These are phyloP conservation scores for Periparus ater DNA, from an alignment of 2,797 vertebrate species.

Conservation along the genomic window DNA sequence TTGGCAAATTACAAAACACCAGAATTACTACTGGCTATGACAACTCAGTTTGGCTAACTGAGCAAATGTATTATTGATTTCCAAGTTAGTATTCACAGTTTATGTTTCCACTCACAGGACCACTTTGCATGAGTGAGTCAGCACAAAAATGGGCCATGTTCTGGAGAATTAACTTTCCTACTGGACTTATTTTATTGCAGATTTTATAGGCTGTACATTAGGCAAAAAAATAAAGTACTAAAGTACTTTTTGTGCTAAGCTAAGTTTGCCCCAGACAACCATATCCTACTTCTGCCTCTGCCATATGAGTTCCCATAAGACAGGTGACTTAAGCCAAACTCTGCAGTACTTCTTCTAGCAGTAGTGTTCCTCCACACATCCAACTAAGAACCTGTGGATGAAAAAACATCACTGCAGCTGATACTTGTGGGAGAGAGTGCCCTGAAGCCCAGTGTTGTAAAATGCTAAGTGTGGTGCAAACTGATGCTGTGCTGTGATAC, in stretches of 20 bases:
- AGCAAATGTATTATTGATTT: not conserved
- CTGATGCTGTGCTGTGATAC: not conserved
- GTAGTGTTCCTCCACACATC: rapidly evolving
- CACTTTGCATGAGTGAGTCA: not conserved
- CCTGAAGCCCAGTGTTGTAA: not conserved
- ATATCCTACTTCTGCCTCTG: not conserved
- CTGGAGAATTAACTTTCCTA: not conserved
- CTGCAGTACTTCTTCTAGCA: not conserved
- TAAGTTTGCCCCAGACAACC: not conserved
- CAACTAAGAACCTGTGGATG: not conserved
- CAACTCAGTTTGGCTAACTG: not conserved
- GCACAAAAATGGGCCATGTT: not conserved
- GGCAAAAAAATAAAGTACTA: not conserved
- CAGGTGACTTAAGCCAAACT: not conserved
- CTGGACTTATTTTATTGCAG: not conserved
- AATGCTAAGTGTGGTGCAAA: not conserved
- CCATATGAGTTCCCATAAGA: not conserved
- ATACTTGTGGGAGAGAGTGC: not conserved
- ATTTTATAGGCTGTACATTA: not conserved
- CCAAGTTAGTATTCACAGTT: not conserved
- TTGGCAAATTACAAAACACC: not conserved
- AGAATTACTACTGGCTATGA: not conserved
- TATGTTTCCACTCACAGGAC: not conserved
- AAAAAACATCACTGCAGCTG: not conserved
- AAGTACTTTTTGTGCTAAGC: not conserved